Evolutionary conservation across 2,888 invertebrate genomes (phyloP).

Genomic region (Chloroclystis v-ata): DNA sequence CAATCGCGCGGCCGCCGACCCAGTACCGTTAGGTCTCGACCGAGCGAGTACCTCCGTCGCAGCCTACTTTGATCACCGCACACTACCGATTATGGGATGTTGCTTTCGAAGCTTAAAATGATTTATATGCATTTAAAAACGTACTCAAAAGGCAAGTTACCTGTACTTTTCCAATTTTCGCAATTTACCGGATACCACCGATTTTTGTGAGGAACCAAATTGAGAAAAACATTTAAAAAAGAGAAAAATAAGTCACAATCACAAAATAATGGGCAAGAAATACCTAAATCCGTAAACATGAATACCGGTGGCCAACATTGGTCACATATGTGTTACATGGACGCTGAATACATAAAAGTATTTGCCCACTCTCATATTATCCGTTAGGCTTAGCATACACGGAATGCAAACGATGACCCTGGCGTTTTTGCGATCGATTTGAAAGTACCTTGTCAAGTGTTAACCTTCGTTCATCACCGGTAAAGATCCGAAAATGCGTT

Average conservation of each 20-base stretch:
- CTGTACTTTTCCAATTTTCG: too few relatives aligned
- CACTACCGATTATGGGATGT: constrained; percentile 53
- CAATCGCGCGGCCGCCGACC: constrained; percentile 46
- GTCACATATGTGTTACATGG: constrained; percentile 53
- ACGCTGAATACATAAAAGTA: constrained; percentile 52
- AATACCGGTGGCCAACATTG: constrained; percentile 43
- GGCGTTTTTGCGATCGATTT: constrained; percentile 9
- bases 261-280: constrained; percentile 7
- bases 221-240: too few relatives aligned
- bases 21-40: constrained; percentile 60
- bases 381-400: constrained; percentile 49
- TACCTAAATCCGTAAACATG: constrained; percentile 35
- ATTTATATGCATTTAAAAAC: background rate
- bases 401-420: constrained; percentile 32
- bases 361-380: constrained; percentile 44
- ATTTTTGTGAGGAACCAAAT: too few relatives aligned
- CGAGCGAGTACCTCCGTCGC: constrained; percentile 49
- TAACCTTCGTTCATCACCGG: background rate
- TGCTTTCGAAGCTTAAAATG: constrained; percentile 18
- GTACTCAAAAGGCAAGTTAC: too few relatives aligned
- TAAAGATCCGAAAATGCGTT: too few relatives aligned
- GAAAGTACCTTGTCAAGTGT: constrained; percentile 3
- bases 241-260: too few relatives aligned
- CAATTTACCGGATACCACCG: too few relatives aligned
- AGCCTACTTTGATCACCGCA: constrained; percentile 55